phyloP scores from a whole-genome alignment of 2,888 invertebrate species.

The Auanema sp. region DNA sequence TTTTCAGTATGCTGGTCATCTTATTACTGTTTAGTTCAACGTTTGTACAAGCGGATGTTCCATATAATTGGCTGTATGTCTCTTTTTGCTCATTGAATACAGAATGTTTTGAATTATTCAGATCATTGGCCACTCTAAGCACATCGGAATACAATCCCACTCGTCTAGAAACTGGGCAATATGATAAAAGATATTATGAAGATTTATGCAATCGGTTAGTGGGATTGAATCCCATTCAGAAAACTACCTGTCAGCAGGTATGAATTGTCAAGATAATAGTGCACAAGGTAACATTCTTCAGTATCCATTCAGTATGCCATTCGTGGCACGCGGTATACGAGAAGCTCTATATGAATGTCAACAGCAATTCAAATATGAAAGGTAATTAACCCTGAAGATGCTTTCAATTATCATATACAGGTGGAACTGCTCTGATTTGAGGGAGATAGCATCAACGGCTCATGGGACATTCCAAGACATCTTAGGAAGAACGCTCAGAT shows the following conservation, averaged over 20 bases:
- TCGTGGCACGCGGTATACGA: constrained; percentile 69
- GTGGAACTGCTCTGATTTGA: constrained; percentile 70
- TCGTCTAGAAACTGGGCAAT: constrained; percentile 13
- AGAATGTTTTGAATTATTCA: constrained; percentile 8
- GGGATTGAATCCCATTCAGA: constrained; percentile 49
- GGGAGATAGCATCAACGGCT: constrained; percentile 47
- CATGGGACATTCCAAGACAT: constrained; percentile 52
- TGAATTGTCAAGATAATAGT: background rate
- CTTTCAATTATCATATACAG: constrained; percentile 6
- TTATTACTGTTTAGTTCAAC: constrained; percentile 5
- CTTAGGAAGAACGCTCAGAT: constrained; percentile 53
- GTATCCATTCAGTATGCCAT: constrained; percentile 69
- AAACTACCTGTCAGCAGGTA: constrained; percentile 41
- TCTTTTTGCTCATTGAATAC: background rate
- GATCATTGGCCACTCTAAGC: constrained; percentile 37
- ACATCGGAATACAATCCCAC: constrained; percentile 28
- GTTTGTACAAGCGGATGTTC: constrained; percentile 11
- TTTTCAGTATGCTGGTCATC: constrained; percentile 14
- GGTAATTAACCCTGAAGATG: constrained; percentile 9
- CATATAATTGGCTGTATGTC: constrained; percentile 26
- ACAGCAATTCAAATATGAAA: constrained; percentile 67
- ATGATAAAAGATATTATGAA: constrained; percentile 34
- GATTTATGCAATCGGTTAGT: constrained; percentile 38
- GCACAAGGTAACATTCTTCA: constrained; percentile 37
- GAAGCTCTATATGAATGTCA: constrained; percentile 71